Percentiles rank a stretch among this genome's conserved stretches.
phyloP scores from a whole-genome alignment of 2,888 invertebrate species.

The Drosophila helvetica region DNA sequence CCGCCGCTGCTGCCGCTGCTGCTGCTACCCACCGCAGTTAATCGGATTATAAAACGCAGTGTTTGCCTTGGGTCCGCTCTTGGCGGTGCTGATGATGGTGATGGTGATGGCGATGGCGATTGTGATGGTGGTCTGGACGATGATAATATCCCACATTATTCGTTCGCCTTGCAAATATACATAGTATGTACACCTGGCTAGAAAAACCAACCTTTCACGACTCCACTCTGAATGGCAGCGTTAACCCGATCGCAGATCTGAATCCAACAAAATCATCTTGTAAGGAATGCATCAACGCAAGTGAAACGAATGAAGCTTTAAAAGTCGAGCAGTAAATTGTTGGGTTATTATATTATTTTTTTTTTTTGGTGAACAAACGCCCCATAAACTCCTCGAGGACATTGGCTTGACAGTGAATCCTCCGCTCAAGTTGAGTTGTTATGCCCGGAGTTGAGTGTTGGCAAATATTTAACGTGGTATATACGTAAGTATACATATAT shows the following conservation, averaged over 20 bases:
- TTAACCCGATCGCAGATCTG: neutral
- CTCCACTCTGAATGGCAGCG: neutral
- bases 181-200: conserved; percentile 7
- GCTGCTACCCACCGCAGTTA: conserved; percentile 79
- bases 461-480: conserved; percentile 74
- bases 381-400: conserved; percentile 23
- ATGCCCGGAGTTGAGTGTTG: conserved; percentile 77
- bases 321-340: conserved; percentile 31
- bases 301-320: conserved; percentile 37
- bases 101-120: conserved; percentile 24
- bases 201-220: conserved; percentile 10
- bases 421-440: conserved; percentile 79
- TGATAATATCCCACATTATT: conserved; percentile 55
- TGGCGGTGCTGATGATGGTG: neutral
- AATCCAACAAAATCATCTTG: conserved; percentile 4
- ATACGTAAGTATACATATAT: conserved; percentile 40
- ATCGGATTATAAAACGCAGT: conserved; percentile 73
- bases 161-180: conserved; percentile 45
- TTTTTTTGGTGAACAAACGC: conserved; percentile 49
- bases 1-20: conserved; percentile 19
- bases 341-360: conserved; percentile 1
- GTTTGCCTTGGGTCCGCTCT: conserved; percentile 34
- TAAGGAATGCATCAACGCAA: conserved; percentile 21
- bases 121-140: conserved; percentile 24
- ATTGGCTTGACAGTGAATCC: conserved; percentile 46